Evolutionary conservation across 2,113 vertebrate genomes (phyloP).

Genomic region (Pyrgilauda ruficollis): DNA sequence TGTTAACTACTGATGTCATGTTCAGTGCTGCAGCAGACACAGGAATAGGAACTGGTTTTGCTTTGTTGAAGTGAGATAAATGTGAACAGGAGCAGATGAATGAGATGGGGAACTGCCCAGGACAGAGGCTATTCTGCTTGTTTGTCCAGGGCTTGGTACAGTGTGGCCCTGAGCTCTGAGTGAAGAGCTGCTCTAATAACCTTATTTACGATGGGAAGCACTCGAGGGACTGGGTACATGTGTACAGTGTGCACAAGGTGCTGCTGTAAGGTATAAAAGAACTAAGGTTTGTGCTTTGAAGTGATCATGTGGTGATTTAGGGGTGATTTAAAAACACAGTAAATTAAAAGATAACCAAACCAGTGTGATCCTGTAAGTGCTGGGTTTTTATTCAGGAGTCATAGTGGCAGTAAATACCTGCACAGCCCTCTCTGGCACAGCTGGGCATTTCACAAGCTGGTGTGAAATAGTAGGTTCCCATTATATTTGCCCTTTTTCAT

Average conservation of each 20-base stretch:
- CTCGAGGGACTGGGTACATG: rapidly evolving
- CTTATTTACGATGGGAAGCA: background rate
- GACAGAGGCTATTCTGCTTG: background rate
- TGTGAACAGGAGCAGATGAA: background rate
- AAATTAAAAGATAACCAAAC: background rate
- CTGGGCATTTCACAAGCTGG: background rate
- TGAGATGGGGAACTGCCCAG: background rate
- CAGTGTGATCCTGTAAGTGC: background rate
- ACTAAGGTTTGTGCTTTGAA: background rate
- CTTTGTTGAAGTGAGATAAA: background rate
- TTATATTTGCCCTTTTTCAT: background rate
- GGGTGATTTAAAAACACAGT: background rate
- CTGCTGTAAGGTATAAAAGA: background rate
- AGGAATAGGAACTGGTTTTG: background rate
- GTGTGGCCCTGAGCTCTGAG: background rate
- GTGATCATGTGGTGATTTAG: background rate
- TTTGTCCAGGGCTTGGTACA: background rate
- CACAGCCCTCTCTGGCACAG: background rate
- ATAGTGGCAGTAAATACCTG: background rate
- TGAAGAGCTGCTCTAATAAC: background rate
- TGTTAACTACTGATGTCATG: background rate
- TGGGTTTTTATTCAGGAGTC: background rate
- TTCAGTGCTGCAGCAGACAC: background rate
- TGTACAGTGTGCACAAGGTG: rapidly evolving
- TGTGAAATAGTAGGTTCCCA: background rate